Percentiles rank a stretch among this genome's conserved stretches.
These are phyloP conservation scores for Hypomecis punctinalis DNA, from an alignment of 2,888 invertebrate genomes.

Conservation along the genomic window DNA sequence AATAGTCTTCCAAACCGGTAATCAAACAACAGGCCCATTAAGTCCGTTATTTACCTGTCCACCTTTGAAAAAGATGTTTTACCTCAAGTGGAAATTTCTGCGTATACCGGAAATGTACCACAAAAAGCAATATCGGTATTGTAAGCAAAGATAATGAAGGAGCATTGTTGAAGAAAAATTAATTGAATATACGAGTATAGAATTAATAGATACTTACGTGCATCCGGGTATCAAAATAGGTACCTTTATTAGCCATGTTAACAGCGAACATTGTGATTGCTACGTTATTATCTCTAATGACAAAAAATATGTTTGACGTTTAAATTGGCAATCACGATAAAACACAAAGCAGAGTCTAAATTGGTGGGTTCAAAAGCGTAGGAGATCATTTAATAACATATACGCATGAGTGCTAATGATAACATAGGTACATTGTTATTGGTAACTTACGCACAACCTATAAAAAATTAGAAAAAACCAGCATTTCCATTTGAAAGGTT, in stretches of 20 bases:
- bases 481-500: too few species aligned
- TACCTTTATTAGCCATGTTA: neutral
- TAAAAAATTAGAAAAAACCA: too few species aligned
- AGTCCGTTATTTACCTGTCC: slow-evolving; percentile 1
- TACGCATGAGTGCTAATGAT: too few species aligned
- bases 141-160: slow-evolving; percentile 13
- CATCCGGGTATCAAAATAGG: neutral
- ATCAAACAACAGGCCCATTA: slow-evolving; percentile 17
- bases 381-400: too few species aligned
- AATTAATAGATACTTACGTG: neutral
- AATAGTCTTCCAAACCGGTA: slow-evolving; percentile 12
- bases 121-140: slow-evolving; percentile 9
- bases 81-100: neutral
- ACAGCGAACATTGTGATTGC: neutral
- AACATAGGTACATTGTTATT: too few species aligned
- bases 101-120: slow-evolving; percentile 2
- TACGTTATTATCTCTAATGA: neutral
- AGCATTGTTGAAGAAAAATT: neutral
- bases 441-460: too few species aligned
- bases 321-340: neutral
- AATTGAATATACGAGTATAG: neutral
- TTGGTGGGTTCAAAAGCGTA: too few species aligned
- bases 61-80: slow-evolving; percentile 5
- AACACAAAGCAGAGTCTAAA: too few species aligned
- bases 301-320: slow-evolving; percentile 3